Evolutionary conservation across 2,797 vertebrate genomes (phyloP).

Genomic region (Corythornis leucogaster): DNA sequence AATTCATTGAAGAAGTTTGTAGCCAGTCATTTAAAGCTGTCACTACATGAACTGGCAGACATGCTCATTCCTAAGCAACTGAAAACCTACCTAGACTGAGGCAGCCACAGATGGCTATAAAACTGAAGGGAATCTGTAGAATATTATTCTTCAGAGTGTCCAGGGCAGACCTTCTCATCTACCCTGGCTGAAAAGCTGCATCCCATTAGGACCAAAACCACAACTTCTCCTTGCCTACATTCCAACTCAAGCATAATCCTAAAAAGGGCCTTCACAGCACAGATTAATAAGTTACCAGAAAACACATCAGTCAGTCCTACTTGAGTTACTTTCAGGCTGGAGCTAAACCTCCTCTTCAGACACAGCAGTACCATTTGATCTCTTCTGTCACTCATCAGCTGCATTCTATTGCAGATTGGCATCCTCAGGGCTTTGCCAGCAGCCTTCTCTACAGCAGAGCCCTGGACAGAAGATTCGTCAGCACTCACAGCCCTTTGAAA

Average conservation of each 20-base stretch:
- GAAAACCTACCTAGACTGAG: not conserved
- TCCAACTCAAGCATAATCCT: not conserved
- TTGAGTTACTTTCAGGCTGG: not conserved
- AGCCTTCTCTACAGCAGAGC: not conserved
- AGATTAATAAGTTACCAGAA: not conserved
- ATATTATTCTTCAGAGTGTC: not conserved
- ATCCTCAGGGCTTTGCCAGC: not conserved
- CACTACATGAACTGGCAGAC: not conserved
- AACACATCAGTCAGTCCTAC: not conserved
- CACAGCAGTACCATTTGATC: not conserved
- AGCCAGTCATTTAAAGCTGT: not conserved
- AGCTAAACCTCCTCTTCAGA: not conserved
- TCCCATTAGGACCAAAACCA: not conserved
- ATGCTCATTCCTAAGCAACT: rapidly evolving
- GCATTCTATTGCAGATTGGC: not conserved
- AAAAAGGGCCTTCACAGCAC: not conserved
- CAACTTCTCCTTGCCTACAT: not conserved
- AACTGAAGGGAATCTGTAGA: not conserved
- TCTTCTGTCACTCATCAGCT: not conserved
- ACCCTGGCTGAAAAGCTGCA: not conserved
- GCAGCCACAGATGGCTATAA: not conserved
- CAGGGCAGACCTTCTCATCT: not conserved
- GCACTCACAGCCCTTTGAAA: not conserved
- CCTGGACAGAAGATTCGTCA: not conserved
- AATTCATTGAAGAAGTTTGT: not conserved